These are phyloP conservation scores for fruit fly (Drosophila melanogaster) DNA, from an alignment of 1,140 invertebrate species.

Conservation along the genomic window DNA sequence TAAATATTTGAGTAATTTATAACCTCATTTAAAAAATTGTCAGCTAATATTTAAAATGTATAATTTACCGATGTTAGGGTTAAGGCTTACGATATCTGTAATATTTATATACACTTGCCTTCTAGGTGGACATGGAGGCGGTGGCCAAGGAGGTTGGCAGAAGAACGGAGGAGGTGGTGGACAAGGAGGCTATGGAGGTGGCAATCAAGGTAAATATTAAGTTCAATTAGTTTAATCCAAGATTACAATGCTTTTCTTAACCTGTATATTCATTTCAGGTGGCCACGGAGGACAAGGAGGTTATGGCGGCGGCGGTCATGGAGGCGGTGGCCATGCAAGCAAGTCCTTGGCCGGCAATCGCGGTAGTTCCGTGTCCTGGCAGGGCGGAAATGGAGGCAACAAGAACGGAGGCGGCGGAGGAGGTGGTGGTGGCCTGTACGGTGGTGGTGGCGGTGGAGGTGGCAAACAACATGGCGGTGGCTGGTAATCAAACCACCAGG, in stretches of 20 bases:
- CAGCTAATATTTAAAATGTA: no score
- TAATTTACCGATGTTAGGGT: no score
- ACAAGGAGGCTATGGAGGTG: conserved; percentile 38
- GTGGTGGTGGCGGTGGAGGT: conserved; percentile 29
- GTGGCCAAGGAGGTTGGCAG: conserved; percentile 37
- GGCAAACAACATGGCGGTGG: conserved; percentile 59
- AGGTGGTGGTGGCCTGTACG: conserved; percentile 19
- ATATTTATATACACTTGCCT: background rate
- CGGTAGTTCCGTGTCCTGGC: conserved; percentile 56
- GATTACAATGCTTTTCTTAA: no score
- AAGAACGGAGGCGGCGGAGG: conserved; percentile 51
- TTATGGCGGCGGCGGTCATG: conserved; percentile 12
- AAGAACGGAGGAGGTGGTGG: conserved; percentile 35
- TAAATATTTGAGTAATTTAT: no score
- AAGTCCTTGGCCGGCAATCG: conserved; percentile 60
- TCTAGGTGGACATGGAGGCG: conserved; percentile 18
- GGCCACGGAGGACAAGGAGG: conserved; percentile 55
- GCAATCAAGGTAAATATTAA: conserved; percentile 20
- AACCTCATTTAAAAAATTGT: no score
- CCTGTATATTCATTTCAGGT: background rate
- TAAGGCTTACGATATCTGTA: no score
- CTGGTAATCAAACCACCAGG: conserved; percentile 42
- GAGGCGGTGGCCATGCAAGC: conserved; percentile 33
- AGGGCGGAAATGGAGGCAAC: conserved; percentile 27
- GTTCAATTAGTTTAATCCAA: background rate